Evolutionary conservation across 2,888 invertebrate genomes (phyloP), one percentile per base, ranked within the genome.

Genomic region (Byasa hedistus): DNA sequence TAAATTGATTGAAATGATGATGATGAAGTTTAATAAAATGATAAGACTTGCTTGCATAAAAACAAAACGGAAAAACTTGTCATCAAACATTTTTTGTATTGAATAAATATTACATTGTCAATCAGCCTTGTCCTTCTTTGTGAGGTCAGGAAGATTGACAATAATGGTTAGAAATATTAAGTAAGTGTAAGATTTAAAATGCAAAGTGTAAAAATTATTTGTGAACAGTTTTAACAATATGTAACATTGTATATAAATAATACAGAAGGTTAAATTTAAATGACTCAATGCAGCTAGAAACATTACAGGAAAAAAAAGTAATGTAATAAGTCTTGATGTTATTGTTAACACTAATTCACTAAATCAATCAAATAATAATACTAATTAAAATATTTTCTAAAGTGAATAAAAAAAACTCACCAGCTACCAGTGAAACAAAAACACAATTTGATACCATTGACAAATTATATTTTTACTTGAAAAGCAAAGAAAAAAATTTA

Each of bases 391-490:
- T 4, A 27, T 27, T 27, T 27, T 4, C 3, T 27, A 27, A 27
- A 27, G 27, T 19, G 15, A 10, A 1, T 21, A n/a, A n/a, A 71
- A 69, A 73, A 60, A 70, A 81, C 85, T 87, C 72, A 85, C 86
- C 86, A 75, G 79, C 73, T 76, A 86, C 73, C 69, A 88, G 76
- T 70, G 83, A 81, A 74, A 87, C 84, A 81, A 87, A 87, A 72
- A 89, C 84, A 86, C 87, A 88, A 74, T 84, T 85, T 65, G 85
- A 87, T 78, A 89, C 87, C 88, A 88, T 89, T 83, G 79, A 84
- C 80, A 75, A 75, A 56, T 65, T 65, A 67, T 71, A 51, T 73
- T 65, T 68, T 67, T 23, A 52, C 61, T 68, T 64, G 68, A 65
- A 70, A 70, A 64, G 57, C 32, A 27, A 21, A 15, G 7, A 23